Evolutionary conservation across 2,888 invertebrate species (phyloP).

Genomic region (Sarcophaga caerulescens): DNA sequence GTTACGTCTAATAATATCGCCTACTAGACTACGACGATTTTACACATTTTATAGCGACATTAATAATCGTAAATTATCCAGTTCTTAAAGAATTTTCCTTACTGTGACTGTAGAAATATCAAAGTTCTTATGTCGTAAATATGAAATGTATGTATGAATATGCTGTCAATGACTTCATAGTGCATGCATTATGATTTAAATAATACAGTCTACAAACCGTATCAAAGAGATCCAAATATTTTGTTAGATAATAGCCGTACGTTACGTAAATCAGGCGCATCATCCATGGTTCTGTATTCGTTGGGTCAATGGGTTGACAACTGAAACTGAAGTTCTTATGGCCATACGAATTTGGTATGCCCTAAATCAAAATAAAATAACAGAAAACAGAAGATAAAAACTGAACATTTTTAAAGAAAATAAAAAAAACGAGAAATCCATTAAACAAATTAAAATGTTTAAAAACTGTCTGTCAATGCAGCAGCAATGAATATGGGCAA

Average conservation of each 20-base stretch:
- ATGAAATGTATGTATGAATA: not conserved
- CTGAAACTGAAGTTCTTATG: conserved; percentile 74
- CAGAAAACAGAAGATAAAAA: not conserved
- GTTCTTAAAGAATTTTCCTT: no score
- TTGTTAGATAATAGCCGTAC: conserved; percentile 86
- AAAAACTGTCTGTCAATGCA: not conserved
- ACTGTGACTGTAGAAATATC: no score
- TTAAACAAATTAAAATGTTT: conserved; percentile 60
- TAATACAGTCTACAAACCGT: conserved; percentile 81
- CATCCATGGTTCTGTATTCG: conserved; percentile 77
- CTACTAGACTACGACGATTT: no score
- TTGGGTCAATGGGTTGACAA: conserved; percentile 75
- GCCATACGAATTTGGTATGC: conserved; percentile 71
- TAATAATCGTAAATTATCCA: no score
- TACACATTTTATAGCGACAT: no score
- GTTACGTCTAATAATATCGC: no score
- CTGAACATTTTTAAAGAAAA: no score
- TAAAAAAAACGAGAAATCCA: conserved; percentile 33
- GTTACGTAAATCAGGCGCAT: conserved; percentile 81
- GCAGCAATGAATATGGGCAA: not conserved
- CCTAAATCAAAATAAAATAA: conserved; percentile 62
- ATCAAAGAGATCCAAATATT: conserved; percentile 87
- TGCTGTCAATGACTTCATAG: not conserved
- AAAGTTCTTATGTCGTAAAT: not conserved
- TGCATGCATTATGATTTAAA: not conserved